A percentile compares a stretch with the other conserved stretches of the same genome.
Conservation (phyloP, 2,113 vertebrate genomes). For the Laterallus jamaicensis region DNA sequence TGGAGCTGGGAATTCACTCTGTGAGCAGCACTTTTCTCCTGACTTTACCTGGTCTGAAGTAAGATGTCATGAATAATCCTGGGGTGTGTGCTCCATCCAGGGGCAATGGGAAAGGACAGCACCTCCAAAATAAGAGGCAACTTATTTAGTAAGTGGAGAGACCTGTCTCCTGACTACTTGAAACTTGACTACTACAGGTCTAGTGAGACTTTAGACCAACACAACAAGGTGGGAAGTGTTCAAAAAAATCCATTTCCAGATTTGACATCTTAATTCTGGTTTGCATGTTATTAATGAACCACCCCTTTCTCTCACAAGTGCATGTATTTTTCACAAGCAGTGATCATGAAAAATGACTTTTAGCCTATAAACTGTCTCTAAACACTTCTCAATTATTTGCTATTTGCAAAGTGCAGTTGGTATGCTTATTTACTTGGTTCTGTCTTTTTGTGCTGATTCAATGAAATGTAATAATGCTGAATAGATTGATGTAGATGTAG, state of each 20-base stretch:
- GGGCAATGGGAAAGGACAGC: not conserved
- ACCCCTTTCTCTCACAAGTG: not conserved
- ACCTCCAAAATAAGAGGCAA: not conserved
- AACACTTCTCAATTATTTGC: constrained; percentile 40
- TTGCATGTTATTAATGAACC: not conserved
- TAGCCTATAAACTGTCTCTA: not conserved
- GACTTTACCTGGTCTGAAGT: not conserved
- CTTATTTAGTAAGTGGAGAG: not conserved
- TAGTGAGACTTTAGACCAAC: not conserved
- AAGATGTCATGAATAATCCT: not conserved
- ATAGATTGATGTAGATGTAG: too few relatives aligned
- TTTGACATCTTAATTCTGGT: not conserved
- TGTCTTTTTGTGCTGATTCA: not conserved
- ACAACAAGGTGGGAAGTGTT: not conserved
- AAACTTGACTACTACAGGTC: not conserved
- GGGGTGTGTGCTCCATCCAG: not conserved
- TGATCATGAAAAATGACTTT: not conserved
- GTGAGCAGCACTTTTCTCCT: not conserved
- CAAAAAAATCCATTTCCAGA: not conserved
- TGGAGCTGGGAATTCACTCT: not conserved
- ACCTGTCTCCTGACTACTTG: not conserved
- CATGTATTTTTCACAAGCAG: not conserved
- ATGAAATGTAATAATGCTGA: too few relatives aligned
- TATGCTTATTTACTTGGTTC: constrained; percentile 40
- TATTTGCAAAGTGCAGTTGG: not conserved